Evolutionary conservation across 2,797 vertebrate species (phyloP).

Genomic region (Hoplostethus atlanticus): DNA sequence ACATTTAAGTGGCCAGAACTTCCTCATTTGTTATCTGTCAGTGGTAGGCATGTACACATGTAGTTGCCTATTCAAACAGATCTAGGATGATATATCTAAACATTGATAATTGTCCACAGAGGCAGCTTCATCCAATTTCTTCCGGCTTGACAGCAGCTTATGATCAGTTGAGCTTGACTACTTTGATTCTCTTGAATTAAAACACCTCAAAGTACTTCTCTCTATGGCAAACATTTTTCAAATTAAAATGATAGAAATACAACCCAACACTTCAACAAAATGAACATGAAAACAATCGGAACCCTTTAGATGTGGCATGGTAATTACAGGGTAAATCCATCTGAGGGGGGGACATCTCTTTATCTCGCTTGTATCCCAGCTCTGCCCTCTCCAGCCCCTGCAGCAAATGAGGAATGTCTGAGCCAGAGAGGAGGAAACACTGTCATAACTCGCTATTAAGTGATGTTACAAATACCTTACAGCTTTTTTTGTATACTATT

Average conservation of each 20-base stretch:
- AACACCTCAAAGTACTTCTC: slow-evolving; percentile 32
- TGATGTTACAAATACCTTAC: slow-evolving; percentile 76
- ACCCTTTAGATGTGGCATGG: slow-evolving; percentile 57
- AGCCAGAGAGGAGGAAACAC: slow-evolving; percentile 68
- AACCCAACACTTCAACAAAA: slow-evolving; percentile 57
- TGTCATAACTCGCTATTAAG: slow-evolving; percentile 60
- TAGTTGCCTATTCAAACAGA: slow-evolving; percentile 52
- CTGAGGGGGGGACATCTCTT: slow-evolving; percentile 27
- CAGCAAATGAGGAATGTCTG: slow-evolving; percentile 71
- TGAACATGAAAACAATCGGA: slow-evolving; percentile 59
- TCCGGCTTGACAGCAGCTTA: slow-evolving; percentile 83
- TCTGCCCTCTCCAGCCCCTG: slow-evolving; percentile 39
- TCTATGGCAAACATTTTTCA: slow-evolving; percentile 55
- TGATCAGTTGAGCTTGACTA: slow-evolving; percentile 78
- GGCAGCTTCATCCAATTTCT: slow-evolving; percentile 68
- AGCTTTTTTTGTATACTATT: slow-evolving; percentile 59
- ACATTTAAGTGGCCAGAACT: slow-evolving; percentile 62
- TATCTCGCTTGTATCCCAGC: slow-evolving; percentile 25
- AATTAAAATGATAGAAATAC: slow-evolving; percentile 56
- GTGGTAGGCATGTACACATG: slow-evolving; percentile 55
- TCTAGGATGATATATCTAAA: slow-evolving; percentile 55
- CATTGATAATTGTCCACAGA: slow-evolving; percentile 60
- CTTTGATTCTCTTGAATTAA: slow-evolving; percentile 54
- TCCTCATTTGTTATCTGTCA: slow-evolving; percentile 63
- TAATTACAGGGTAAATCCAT: slow-evolving; percentile 59